Conservation (phyloP, 2,888 invertebrate genomes). For the Maniola hyperantus region DNA sequence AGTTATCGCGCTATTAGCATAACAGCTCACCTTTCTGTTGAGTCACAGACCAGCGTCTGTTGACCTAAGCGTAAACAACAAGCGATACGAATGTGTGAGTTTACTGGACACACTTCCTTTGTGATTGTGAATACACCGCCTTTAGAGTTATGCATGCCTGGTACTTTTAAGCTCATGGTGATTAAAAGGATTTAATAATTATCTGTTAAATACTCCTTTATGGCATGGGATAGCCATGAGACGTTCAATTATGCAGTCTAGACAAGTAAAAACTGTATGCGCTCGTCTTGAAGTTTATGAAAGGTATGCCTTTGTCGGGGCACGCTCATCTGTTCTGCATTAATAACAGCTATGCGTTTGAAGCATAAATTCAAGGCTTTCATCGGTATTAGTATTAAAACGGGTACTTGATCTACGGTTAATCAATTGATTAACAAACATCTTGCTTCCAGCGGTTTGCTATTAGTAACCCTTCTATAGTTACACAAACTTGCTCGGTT, state of each 20-base stretch:
- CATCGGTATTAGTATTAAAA: background rate
- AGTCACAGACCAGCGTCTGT: constrained; percentile 66
- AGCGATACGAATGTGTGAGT: constrained; percentile 45
- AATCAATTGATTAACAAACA: constrained; percentile 11
- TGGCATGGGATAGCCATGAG: constrained; percentile 15
- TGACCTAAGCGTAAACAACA: constrained; percentile 57
- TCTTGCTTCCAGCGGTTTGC: constrained; percentile 2
- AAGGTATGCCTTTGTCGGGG: constrained; percentile 32
- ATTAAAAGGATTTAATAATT: constrained; percentile 42
- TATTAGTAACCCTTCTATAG: background rate
- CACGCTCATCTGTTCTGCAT: constrained; percentile 23
- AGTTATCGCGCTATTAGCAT: background rate
- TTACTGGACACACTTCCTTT: constrained; percentile 38
- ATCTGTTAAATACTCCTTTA: constrained; percentile 29
- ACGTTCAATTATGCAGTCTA: constrained; percentile 32
- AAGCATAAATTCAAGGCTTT: constrained; percentile 14
- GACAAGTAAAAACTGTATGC: constrained; percentile 32
- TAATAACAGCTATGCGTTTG: constrained; percentile 23
- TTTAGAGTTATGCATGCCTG: constrained; percentile 49
- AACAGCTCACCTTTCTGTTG: constrained; percentile 53
- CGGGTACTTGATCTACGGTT: constrained; percentile 7
- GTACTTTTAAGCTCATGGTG: constrained; percentile 43
- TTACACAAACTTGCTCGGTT: background rate
- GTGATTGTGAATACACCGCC: constrained; percentile 40
- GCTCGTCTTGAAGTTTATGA: constrained; percentile 21